phyloP scores from a whole-genome alignment of 2,113 vertebrate genomes.

The Recurvirostra avosetta region DNA sequence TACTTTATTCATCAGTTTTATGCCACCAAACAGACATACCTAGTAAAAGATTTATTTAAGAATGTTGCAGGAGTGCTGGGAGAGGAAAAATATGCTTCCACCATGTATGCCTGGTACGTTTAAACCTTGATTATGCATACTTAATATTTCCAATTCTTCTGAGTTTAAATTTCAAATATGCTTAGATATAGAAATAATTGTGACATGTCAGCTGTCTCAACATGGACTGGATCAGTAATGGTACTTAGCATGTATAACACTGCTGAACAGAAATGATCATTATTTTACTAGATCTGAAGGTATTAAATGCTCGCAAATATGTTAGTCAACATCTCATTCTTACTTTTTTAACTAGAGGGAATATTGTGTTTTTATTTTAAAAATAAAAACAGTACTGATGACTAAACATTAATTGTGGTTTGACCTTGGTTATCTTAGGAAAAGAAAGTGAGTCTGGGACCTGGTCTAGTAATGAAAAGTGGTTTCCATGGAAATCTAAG shows the following conservation, averaged over 20 bases:
- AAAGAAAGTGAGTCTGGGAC: not conserved
- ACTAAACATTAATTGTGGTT: slow-evolving; percentile 15
- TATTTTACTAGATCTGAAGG: not conserved
- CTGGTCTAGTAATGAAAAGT: slow-evolving; percentile 1
- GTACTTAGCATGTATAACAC: not conserved
- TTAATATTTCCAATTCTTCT: slow-evolving; percentile 24
- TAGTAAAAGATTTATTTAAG: not conserved
- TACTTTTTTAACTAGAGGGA: not conserved
- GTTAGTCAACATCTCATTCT: not conserved
- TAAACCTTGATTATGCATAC: slow-evolving; percentile 30
- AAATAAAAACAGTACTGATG: not conserved
- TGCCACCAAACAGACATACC: not conserved
- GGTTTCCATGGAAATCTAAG: slow-evolving; percentile 49
- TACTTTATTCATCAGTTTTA: not conserved
- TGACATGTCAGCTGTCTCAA: not conserved
- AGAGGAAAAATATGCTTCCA: not conserved
- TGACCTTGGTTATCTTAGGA: not conserved
- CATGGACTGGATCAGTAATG: not conserved
- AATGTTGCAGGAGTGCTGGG: not conserved
- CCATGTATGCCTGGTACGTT: not conserved
- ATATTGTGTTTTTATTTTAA: not conserved
- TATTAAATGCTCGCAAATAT: not conserved
- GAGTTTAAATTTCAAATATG: slow-evolving; percentile 38
- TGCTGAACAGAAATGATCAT: not conserved
- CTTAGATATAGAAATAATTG: slow-evolving; percentile 28